Conservation (phyloP, 2,797 vertebrate species). For the Brotogeris chrysoptera region DNA sequence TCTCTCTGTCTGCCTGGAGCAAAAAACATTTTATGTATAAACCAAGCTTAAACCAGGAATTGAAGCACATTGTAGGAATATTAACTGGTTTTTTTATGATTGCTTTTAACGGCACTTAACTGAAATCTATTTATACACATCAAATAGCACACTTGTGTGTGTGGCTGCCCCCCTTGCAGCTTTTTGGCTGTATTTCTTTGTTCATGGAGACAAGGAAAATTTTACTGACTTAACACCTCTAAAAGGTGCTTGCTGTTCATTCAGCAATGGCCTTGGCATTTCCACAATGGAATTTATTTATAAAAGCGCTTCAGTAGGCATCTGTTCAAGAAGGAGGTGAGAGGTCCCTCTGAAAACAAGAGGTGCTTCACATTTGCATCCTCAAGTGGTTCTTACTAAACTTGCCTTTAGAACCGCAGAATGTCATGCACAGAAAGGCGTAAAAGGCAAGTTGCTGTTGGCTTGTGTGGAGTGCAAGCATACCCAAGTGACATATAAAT, state of each 20-base stretch:
- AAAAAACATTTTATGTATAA: not conserved
- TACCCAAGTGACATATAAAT: conserved; percentile 39
- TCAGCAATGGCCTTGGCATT: not conserved
- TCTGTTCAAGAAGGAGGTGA: not conserved
- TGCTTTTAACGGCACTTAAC: not conserved
- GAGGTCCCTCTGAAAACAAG: not conserved
- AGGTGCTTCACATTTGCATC: not conserved
- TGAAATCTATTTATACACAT: not conserved
- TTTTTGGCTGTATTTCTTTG: not conserved
- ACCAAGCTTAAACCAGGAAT: not conserved
- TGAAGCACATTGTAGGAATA: not conserved
- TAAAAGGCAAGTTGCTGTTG: not conserved
- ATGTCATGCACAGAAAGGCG: not conserved
- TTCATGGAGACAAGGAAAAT: not conserved
- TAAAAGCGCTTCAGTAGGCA: not conserved
- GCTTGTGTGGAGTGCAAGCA: conserved; percentile 10
- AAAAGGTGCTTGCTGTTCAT: conserved; percentile 9
- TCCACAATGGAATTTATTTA: not conserved
- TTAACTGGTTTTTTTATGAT: not conserved
- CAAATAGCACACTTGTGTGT: not conserved
- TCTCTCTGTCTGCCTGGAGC: not conserved
- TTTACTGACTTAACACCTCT: not conserved
- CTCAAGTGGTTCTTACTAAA: not conserved
- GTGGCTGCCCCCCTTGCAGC: not conserved
- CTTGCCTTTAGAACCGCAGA: not conserved